Evolutionary conservation across 2,888 invertebrate genomes (phyloP).

Genomic region (Cosmia pyralina): DNA sequence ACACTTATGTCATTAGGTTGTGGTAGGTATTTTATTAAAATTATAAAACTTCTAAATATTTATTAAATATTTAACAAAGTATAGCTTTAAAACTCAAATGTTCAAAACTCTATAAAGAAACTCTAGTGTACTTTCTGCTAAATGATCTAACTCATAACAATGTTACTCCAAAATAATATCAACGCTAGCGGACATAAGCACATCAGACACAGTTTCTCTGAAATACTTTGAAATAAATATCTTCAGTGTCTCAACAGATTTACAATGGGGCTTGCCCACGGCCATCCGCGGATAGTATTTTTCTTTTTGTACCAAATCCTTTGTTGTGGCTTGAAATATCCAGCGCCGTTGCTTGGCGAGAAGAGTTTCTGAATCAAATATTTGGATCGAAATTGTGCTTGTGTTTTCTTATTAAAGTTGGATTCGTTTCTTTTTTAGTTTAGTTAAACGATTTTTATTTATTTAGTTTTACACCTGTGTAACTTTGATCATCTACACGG

Average conservation of each 20-base stretch:
- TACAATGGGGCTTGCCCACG: slow-evolving; percentile 59
- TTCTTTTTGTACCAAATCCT: slow-evolving; percentile 62
- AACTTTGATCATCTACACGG: too few relatives aligned
- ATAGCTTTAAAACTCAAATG: too few relatives aligned
- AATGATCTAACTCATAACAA: neutral
- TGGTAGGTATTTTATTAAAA: too few relatives aligned
- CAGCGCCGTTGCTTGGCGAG: slow-evolving; percentile 31
- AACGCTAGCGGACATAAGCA: slow-evolving; percentile 2
- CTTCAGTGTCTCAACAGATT: slow-evolving; percentile 54
- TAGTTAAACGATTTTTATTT: neutral
- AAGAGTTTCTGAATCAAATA: slow-evolving; percentile 54
- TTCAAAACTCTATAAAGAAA: neutral
- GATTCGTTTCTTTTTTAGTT: neutral
- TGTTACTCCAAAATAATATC: neutral
- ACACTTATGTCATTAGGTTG: too few relatives aligned
- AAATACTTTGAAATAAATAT: slow-evolving; percentile 58
- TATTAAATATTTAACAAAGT: too few relatives aligned
- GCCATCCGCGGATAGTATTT: slow-evolving; percentile 46
- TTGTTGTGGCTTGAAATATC: slow-evolving; percentile 62
- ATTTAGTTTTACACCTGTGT: neutral
- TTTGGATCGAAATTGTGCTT: slow-evolving; percentile 53
- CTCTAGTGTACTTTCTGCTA: neutral
- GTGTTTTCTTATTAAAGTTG: neutral
- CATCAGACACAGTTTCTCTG: slow-evolving; percentile 30
- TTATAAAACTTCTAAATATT: too few relatives aligned